Base-by-base conservation (phyloP, 2,797 vertebrate species). In the Syngnathus rostellatus region DNA sequence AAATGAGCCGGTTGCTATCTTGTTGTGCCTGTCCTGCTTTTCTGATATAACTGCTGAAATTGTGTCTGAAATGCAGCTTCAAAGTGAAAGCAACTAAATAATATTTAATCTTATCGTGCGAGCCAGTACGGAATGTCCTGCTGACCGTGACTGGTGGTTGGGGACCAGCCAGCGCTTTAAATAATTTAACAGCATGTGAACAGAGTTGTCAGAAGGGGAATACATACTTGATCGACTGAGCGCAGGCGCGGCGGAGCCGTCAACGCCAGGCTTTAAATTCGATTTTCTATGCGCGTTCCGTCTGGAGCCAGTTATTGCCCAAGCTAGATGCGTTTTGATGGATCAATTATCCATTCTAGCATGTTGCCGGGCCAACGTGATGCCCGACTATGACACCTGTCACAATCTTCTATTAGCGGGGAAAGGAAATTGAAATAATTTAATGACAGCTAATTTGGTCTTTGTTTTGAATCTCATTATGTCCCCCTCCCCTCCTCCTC, bases 311-410 rank as follows among this genome's bases (percentile, higher is more conserved):
- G 87, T 91, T 91, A 89, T 87, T 89, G 86, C 84, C 71, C 74
- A 73, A 75, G 88, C 87, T 86, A 89, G 89, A 89, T 89, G 87
- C 86, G 88, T 88, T 90, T 88, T 92, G 91, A 93, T 91, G 88
- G 90, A 90, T 92, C 91, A 92, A 92, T 92, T 91, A 91, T 90
- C 90, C 87, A 81, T 87, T 86, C 87, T 89, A 88, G 89, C 88
- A 81, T 90, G 88, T 91, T 89, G 88, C 76, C 72, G 88, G 88
- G 87, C 83, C 84, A 89, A 90, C 88, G 87, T 81, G 85, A 86
- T 85, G 68, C 76, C 31, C 85, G 86, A 82, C 84, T 80, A 78
- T 88, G 89, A 89, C 88, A 91, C 87, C 90, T 90, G 89, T 92
- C 88, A 90, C 85, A 86, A 77, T 88, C 88, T 81, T 83, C 87